A percentile compares a stretch with the other conserved stretches of the same genome.
Evolutionary conservation across 1,140 invertebrate species (phyloP).

Genomic region (Cotesia chilonis): DNA sequence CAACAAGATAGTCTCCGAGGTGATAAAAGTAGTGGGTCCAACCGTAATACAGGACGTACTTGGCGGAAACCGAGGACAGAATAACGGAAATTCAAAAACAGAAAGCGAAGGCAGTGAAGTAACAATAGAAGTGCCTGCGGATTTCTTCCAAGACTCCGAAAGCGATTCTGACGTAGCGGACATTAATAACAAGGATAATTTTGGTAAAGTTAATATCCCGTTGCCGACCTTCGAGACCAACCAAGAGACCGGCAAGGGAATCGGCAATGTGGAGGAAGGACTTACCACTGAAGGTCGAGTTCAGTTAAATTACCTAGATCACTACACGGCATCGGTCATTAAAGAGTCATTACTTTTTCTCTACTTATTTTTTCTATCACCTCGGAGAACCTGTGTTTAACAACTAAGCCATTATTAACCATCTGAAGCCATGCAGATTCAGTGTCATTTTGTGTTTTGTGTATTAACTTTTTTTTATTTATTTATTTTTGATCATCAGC

Average conservation of each 20-base stretch:
- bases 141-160: slow-evolving; percentile 36
- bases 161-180: not conserved
- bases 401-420: not conserved
- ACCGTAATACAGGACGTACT: slow-evolving; percentile 69
- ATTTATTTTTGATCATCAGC: not conserved
- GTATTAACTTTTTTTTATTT: not conserved
- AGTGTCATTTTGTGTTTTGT: not conserved
- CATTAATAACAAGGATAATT: not conserved
- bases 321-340: too few species aligned
- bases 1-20: slow-evolving; percentile 73
- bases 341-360: not conserved
- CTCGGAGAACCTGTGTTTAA: not conserved
- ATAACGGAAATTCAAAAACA: slow-evolving; percentile 37
- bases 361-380: not conserved
- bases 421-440: not conserved
- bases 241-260: not conserved
- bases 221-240: not conserved
- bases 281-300: too few species aligned
- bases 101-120: slow-evolving; percentile 51
- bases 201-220: slow-evolving; percentile 33
- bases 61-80: slow-evolving; percentile 52
- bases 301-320: too few species aligned
- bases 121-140: slow-evolving; percentile 49
- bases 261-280: not conserved
- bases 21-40: slow-evolving; percentile 75